These are phyloP conservation scores for Crenichthys baileyi DNA, from an alignment of 2,797 vertebrate genomes.

Conservation along the genomic window DNA sequence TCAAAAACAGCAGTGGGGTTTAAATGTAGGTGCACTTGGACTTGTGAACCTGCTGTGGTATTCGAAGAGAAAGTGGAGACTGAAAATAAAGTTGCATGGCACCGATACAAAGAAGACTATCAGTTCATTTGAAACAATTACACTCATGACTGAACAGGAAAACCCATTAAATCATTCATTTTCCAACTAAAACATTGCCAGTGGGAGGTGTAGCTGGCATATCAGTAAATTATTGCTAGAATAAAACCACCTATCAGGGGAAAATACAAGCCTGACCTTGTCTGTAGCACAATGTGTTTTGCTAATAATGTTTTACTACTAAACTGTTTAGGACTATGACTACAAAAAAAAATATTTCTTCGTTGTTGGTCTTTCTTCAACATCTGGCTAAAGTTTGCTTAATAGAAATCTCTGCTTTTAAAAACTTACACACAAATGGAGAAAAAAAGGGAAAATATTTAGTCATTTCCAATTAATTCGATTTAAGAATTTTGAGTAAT, in stretches of 20 bases:
- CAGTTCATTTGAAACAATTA: constrained; percentile 73
- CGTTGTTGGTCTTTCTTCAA: neutral
- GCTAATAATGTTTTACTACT: constrained; percentile 1
- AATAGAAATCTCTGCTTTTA: neutral
- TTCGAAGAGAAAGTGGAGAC: constrained; percentile 48
- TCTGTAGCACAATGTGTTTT: constrained; percentile 5
- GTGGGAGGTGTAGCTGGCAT: constrained; percentile 21
- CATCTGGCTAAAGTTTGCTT: constrained; percentile 3
- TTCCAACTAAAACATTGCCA: constrained; percentile 47
- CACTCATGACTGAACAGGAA: constrained; percentile 60
- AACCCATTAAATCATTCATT: constrained; percentile 69
- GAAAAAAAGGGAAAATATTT: neutral
- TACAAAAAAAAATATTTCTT: neutral
- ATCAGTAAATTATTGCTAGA: constrained; percentile 28
- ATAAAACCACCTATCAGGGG: constrained; percentile 38
- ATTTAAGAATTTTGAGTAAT: neutral
- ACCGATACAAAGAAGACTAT: constrained; percentile 57
- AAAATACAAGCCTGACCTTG: constrained; percentile 12
- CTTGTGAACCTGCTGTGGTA: neutral
- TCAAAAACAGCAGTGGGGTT: neutral
- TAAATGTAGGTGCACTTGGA: neutral
- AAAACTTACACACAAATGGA: neutral
- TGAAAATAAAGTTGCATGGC: constrained; percentile 56
- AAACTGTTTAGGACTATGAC: neutral
- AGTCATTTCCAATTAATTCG: neutral